A percentile compares a stretch with the other conserved stretches of the same genome.
Evolutionary conservation across 2,113 vertebrate genomes (phyloP).

Genomic region (Heptranchias perlo): DNA sequence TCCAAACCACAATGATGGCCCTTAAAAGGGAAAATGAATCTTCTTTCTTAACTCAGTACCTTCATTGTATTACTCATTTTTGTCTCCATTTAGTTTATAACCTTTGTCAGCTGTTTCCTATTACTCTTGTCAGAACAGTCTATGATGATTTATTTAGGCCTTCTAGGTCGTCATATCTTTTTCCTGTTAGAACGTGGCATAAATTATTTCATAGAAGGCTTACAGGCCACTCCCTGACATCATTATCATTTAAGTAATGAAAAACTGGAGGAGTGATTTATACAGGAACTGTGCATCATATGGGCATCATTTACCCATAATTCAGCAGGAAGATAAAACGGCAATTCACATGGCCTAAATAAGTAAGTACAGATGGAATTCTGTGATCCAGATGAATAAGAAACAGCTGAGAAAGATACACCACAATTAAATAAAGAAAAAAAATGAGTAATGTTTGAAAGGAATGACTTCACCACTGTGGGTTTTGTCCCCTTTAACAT

Average conservation of each 20-base stretch:
- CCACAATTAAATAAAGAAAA: not conserved
- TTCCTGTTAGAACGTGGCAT: not conserved
- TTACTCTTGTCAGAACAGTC: conserved; percentile 19
- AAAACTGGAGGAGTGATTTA: not conserved
- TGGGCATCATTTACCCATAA: not conserved
- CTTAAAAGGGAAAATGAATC: not conserved
- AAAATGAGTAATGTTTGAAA: not conserved
- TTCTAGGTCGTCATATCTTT: not conserved
- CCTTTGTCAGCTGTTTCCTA: conserved; percentile 28
- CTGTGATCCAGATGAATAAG: not conserved
- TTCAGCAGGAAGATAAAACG: not conserved
- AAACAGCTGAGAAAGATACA: not conserved
- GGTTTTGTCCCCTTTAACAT: not conserved
- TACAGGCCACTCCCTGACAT: not conserved
- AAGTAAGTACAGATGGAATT: not conserved
- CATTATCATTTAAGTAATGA: not conserved
- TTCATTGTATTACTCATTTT: not conserved
- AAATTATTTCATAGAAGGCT: not conserved
- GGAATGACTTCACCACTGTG: not conserved
- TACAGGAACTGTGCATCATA: not conserved
- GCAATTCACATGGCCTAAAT: not conserved
- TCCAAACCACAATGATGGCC: not conserved
- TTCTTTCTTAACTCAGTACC: not conserved
- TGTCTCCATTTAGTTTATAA: not conserved
- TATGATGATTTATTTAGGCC: not conserved